Conservation (phyloP, 2,797 vertebrate species). For the Hoplostethus mediterraneus region DNA sequence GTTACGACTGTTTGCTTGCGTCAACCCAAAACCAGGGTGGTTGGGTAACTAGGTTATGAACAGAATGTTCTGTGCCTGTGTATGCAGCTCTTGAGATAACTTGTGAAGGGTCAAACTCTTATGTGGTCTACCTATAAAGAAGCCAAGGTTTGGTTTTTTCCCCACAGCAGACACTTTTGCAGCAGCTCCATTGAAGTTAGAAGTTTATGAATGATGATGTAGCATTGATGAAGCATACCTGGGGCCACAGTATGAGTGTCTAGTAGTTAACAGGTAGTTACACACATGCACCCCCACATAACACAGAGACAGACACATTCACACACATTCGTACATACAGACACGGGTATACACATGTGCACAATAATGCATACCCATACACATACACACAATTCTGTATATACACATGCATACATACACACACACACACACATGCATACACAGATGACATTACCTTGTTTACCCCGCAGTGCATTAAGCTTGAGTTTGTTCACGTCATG, state of each 20-base stretch:
- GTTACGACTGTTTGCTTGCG: too few species aligned
- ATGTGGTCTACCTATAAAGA: too few species aligned
- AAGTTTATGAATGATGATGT: conserved; percentile 14
- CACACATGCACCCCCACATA: too few species aligned
- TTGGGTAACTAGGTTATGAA: too few species aligned
- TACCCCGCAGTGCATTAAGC: not conserved
- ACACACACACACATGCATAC: not conserved
- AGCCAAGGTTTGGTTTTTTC: too few species aligned
- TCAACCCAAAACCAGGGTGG: too few species aligned
- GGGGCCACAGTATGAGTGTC: not conserved
- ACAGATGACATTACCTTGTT: not conserved
- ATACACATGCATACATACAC: not conserved
- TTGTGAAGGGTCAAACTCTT: too few species aligned
- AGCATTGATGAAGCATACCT: not conserved
- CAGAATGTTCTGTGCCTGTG: too few species aligned
- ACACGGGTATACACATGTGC: not conserved
- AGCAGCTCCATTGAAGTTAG: too few species aligned
- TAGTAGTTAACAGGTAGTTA: too few species aligned
- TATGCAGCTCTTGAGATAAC: too few species aligned
- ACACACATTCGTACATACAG: not conserved
- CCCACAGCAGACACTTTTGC: too few species aligned
- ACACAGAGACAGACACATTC: not conserved
- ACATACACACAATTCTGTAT: not conserved
- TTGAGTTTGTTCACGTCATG: not conserved
- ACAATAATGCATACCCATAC: not conserved